These are phyloP conservation scores for Aurelia sp. DNA, from an alignment of 30 jellyfish, hydroid and myxozoan genomes.

Conservation along the genomic window DNA sequence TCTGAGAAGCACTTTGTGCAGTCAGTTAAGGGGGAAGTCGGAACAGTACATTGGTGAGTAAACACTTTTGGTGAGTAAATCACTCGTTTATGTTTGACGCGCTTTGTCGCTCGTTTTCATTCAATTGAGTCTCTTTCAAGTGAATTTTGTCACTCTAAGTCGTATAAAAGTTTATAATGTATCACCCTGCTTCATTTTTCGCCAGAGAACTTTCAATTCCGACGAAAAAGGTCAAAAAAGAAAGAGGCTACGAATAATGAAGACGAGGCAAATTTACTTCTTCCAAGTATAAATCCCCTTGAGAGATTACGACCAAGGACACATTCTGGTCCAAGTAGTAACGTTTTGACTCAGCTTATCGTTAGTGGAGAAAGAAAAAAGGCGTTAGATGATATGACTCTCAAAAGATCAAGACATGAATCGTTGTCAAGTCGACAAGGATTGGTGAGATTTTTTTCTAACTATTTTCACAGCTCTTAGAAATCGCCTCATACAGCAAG, in stretches of 20 bases:
- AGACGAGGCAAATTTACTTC: constrained; percentile 9
- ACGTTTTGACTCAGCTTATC: not conserved
- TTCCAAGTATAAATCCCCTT: constrained; percentile 56
- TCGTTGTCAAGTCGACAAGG: not conserved
- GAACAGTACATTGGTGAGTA: too few relatives aligned
- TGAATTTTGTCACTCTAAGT: not conserved
- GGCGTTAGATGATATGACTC: constrained; percentile 51
- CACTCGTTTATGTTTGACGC: too few relatives aligned
- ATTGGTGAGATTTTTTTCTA: too few relatives aligned
- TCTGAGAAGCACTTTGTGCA: too few relatives aligned
- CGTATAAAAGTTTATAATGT: not conserved
- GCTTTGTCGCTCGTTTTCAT: too few relatives aligned
- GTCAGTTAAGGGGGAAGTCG: too few relatives aligned
- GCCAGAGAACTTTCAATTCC: constrained; percentile 9
- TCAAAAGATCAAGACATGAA: constrained; percentile 51
- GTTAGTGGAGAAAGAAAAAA: constrained; percentile 23
- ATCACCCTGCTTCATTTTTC: not conserved
- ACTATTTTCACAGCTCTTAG: too few relatives aligned
- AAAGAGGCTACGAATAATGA: not conserved
- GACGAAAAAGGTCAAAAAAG: constrained; percentile 13
- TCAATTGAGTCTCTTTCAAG: not conserved
- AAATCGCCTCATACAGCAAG: too few relatives aligned
- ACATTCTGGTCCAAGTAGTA: constrained; percentile 61
- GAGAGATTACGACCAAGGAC: constrained; percentile 63
- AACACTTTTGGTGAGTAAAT: too few relatives aligned